Evolutionary conservation across 2,797 vertebrate species (phyloP).

Genomic region (Danionella dracula): DNA sequence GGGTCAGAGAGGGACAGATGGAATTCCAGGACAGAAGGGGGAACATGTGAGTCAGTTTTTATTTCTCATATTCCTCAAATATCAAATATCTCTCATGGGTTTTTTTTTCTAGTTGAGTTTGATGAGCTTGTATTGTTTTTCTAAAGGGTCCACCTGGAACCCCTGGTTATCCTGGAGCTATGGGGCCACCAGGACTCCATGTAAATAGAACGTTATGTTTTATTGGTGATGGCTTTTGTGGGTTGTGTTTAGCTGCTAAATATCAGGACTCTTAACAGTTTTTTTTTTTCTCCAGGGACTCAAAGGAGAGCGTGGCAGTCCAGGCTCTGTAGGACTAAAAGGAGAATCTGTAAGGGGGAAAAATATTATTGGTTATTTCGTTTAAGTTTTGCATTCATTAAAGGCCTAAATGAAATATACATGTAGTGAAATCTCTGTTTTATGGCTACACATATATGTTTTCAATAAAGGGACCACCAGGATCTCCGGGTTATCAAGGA

Average conservation of each 20-base stretch:
- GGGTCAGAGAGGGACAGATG: conserved; percentile 79
- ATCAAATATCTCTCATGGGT: no score
- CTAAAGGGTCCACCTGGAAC: conserved; percentile 83
- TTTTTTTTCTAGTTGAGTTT: no score
- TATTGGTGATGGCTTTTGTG: not conserved
- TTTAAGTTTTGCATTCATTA: no score
- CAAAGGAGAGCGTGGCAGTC: conserved; percentile 85
- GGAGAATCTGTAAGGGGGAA: conserved; percentile 83
- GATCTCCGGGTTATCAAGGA: conserved; percentile 79
- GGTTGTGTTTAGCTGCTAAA: not conserved
- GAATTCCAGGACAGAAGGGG: conserved; percentile 81
- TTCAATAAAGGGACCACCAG: conserved; percentile 80
- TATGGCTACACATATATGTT: not conserved
- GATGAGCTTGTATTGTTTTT: no score
- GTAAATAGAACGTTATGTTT: conserved; percentile 70
- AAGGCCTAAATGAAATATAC: not conserved
- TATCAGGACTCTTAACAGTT: not conserved
- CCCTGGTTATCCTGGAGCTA: conserved; percentile 83
- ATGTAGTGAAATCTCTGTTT: not conserved
- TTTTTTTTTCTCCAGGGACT: conserved; percentile 70
- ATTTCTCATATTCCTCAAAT: no score
- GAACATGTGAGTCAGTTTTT: conserved; percentile 75
- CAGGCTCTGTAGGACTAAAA: conserved; percentile 76
- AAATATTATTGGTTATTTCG: not conserved
- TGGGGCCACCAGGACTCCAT: conserved; percentile 84